Percentiles rank a stretch among this genome's conserved stretches.
Conservation (phyloP, 2,797 vertebrate genomes). For the Enteromius argenteus region DNA sequence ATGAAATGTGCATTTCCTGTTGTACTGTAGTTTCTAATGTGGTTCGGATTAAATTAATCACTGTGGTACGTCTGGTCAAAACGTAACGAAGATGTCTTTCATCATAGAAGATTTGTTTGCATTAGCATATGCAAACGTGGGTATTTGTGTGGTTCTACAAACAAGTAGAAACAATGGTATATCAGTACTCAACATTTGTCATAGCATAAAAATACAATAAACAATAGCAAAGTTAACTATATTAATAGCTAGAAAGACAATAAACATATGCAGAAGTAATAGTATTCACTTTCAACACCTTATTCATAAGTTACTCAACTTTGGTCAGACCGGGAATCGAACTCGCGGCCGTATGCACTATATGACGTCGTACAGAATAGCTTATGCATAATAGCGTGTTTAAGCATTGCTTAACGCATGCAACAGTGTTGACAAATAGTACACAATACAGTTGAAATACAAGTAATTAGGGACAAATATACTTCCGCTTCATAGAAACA, state of each 20-base stretch:
- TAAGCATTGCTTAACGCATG: background rate
- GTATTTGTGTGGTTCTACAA: background rate
- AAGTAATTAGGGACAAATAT: too few species aligned
- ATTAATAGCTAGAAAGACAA: background rate
- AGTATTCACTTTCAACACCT: background rate
- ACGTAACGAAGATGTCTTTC: background rate
- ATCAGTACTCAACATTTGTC: background rate
- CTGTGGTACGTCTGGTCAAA: background rate
- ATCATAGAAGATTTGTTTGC: too few species aligned
- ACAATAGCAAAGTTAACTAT: background rate
- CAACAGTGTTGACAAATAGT: background rate
- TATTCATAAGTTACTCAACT: background rate
- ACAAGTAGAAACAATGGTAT: background rate
- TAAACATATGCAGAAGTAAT: background rate
- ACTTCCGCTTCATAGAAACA: background rate
- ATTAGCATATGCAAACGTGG: too few species aligned
- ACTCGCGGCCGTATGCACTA: background rate
- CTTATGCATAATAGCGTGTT: background rate
- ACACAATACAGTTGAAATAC: background rate
- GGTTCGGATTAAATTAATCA: background rate
- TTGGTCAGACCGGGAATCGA: background rate
- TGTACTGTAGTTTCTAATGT: background rate
- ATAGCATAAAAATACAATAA: background rate
- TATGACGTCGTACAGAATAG: background rate
- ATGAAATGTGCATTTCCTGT: background rate